Conservation (phyloP, 2,113 vertebrate genomes). For the Gymnorhina tibicen region DNA sequence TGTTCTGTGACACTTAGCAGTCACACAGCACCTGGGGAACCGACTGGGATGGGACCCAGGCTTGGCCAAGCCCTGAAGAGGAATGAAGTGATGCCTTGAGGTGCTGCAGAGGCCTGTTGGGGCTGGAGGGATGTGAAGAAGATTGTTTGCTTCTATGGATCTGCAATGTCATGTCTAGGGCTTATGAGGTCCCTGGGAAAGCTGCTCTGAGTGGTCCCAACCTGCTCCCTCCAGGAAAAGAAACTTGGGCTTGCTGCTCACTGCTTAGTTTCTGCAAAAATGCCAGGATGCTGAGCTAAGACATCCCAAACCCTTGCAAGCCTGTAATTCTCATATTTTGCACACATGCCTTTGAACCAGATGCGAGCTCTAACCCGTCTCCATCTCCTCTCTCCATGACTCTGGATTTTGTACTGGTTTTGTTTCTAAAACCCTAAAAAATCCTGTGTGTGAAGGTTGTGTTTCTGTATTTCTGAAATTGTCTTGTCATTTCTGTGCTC, state of each 20-base stretch:
- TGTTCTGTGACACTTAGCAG: not conserved
- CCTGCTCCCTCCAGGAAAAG: not conserved
- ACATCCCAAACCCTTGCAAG: not conserved
- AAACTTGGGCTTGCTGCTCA: not conserved
- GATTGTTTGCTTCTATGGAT: not conserved
- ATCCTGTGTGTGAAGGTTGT: not conserved
- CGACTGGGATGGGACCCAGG: rapidly evolving
- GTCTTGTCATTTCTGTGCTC: not conserved
- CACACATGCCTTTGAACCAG: not conserved
- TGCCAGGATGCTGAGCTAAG: not conserved
- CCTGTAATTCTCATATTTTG: not conserved
- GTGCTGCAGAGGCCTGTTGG: not conserved
- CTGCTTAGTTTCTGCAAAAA: not conserved
- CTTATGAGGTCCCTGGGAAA: not conserved
- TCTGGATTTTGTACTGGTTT: not conserved
- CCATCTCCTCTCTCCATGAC: rapidly evolving
- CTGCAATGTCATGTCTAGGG: not conserved
- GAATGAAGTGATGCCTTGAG: rapidly evolving
- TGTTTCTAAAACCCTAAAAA: not conserved
- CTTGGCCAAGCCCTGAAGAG: not conserved
- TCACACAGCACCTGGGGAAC: not conserved
- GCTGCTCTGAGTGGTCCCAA: not conserved
- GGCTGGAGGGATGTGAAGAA: not conserved
- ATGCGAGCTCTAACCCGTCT: rapidly evolving
- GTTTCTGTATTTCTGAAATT: slow-evolving; percentile 3